These are phyloP conservation scores for Heliconius eleuchia DNA, from an alignment of 1,140 invertebrate species.

Conservation along the genomic window DNA sequence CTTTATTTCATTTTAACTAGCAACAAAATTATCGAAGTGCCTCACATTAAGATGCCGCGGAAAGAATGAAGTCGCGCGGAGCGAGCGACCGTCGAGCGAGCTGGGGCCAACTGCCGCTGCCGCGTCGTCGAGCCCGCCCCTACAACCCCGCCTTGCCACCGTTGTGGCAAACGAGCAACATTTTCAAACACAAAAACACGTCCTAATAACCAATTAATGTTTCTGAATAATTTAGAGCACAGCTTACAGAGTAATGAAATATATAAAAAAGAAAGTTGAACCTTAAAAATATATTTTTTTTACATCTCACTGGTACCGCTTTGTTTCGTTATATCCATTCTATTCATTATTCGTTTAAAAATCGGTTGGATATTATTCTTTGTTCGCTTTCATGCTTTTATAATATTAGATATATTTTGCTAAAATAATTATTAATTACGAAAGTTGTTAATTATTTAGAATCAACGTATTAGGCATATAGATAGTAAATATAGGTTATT, in stretches of 20 bases:
- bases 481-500: not conserved
- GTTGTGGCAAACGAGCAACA: slow-evolving; percentile 50
- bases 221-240: slow-evolving; percentile 39
- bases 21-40: slow-evolving; percentile 15
- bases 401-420: not conserved
- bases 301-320: slow-evolving; percentile 6
- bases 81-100: slow-evolving; percentile 54
- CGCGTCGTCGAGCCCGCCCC: slow-evolving; percentile 54
- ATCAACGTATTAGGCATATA: not conserved
- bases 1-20: slow-evolving; percentile 31
- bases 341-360: slow-evolving; percentile 4
- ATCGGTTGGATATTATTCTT: not conserved
- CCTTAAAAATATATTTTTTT: not conserved
- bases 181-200: slow-evolving; percentile 57
- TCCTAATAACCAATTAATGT: slow-evolving; percentile 47
- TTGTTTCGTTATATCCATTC: slow-evolving; percentile 2
- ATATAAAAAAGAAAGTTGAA: slow-evolving; percentile 19
- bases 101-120: slow-evolving; percentile 62
- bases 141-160: slow-evolving; percentile 54
- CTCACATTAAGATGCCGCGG: slow-evolving; percentile 6
- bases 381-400: not conserved
- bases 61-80: slow-evolving; percentile 42
- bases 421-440: not conserved
- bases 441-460: not conserved
- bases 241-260: slow-evolving; percentile 24